These are phyloP conservation scores for Amblyteles armatorius DNA, from an alignment of 2,888 invertebrate genomes.

Conservation along the genomic window DNA sequence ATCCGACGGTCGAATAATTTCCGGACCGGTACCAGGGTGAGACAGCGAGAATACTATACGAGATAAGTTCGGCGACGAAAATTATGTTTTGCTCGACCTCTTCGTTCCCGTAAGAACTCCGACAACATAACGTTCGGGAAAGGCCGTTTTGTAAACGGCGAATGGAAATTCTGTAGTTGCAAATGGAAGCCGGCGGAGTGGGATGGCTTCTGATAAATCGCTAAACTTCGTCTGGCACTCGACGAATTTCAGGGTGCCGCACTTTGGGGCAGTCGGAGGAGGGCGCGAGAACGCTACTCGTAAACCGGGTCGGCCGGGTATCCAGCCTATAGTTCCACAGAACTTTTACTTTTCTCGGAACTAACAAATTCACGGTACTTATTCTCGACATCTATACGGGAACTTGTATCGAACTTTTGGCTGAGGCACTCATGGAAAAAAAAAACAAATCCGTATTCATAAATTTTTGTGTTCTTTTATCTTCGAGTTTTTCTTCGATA, in stretches of 20 bases:
- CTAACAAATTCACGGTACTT: conserved; percentile 53
- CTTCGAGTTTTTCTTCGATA: too few relatives aligned
- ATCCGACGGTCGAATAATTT: conserved; percentile 40
- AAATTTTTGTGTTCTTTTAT: too few relatives aligned
- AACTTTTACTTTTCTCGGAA: conserved; percentile 68
- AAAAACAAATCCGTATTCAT: too few relatives aligned
- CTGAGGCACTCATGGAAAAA: too few relatives aligned
- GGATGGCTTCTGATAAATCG: conserved; percentile 67
- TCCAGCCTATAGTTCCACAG: conserved; percentile 49
- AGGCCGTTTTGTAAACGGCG: conserved; percentile 68
- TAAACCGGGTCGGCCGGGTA: conserved; percentile 57
- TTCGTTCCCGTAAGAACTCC: conserved; percentile 36
- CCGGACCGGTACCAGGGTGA: background rate
- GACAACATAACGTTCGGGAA: conserved; percentile 62
- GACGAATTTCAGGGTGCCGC: conserved; percentile 45
- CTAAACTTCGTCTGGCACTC: conserved; percentile 68
- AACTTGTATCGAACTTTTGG: conserved; percentile 1
- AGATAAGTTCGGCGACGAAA: conserved; percentile 60
- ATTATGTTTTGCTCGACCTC: conserved; percentile 56
- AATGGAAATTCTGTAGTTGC: conserved; percentile 71
- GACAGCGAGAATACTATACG: conserved; percentile 40
- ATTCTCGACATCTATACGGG: conserved; percentile 5
- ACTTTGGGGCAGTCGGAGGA: conserved; percentile 44
- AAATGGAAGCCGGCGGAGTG: conserved; percentile 12
- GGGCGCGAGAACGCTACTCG: conserved; percentile 43